Percentiles rank a stretch among this genome's conserved stretches.
phyloP scores from a whole-genome alignment of 2,113 vertebrate species.

The Origma solitaria region DNA sequence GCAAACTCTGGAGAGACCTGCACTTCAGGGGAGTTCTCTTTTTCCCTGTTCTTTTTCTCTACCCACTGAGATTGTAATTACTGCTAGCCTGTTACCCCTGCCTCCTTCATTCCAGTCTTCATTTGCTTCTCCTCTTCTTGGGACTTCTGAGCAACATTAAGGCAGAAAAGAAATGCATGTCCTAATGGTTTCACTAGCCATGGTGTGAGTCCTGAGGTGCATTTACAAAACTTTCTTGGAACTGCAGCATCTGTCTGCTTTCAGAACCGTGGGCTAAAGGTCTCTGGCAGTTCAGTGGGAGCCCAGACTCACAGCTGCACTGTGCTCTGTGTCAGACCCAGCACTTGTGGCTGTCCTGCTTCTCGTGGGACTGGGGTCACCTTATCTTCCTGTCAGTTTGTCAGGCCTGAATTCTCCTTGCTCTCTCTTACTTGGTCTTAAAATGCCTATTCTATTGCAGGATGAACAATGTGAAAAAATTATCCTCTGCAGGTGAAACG shows the following conservation, averaged over 20 bases:
- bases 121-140: not conserved
- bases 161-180: fast-evolving
- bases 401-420: not conserved
- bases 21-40: not conserved
- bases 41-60: not conserved
- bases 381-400: not conserved
- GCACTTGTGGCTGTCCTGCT: not conserved
- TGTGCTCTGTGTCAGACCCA: not conserved
- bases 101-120: not conserved
- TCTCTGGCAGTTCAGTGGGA: not conserved
- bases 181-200: not conserved
- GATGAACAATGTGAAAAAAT: not conserved
- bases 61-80: not conserved
- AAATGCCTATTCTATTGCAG: not conserved
- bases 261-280: too few relatives aligned
- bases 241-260: not conserved
- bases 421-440: not conserved
- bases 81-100: not conserved
- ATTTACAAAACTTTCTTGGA: not conserved
- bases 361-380: not conserved
- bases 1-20: not conserved
- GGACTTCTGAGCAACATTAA: not conserved
- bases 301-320: not conserved
- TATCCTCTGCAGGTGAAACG: not conserved
- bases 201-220: not conserved